A percentile compares a stretch with the other conserved stretches of the same genome.
phyloP scores from a whole-genome alignment of 2,888 invertebrate genomes.

The Pecten maximus region DNA sequence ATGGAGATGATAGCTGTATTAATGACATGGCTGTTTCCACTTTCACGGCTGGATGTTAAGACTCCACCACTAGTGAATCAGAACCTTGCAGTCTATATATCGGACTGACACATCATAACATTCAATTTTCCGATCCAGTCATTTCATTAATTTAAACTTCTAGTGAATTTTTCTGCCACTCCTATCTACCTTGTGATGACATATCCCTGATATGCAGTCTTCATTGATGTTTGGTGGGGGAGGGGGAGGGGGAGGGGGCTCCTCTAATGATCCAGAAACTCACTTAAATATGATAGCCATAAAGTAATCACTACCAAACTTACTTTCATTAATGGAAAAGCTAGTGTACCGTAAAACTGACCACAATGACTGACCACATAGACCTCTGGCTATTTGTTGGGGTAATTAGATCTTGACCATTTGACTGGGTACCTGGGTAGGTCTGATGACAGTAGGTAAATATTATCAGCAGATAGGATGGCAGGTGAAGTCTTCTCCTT shows the following conservation, averaged over 20 bases:
- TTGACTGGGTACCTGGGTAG: not conserved
- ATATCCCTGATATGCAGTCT: not conserved
- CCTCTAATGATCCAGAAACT: not conserved
- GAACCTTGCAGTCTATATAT: not conserved
- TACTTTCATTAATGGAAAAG: not conserved
- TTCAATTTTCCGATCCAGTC: slow-evolving; percentile 25
- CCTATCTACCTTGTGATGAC: not conserved
- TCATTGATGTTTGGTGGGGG: not conserved
- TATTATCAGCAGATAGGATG: not conserved
- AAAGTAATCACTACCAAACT: not conserved
- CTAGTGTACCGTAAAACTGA: not conserved
- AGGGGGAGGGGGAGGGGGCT: not conserved
- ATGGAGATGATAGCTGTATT: not conserved
- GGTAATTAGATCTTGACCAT: not conserved
- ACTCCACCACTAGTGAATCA: not conserved
- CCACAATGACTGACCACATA: not conserved
- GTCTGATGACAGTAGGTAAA: not conserved
- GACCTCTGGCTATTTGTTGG: slow-evolving; percentile 20
- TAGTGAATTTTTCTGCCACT: not conserved
- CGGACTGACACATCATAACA: not conserved
- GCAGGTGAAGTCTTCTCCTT: not conserved
- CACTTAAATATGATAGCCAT: slow-evolving; percentile 19
- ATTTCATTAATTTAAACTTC: not conserved
- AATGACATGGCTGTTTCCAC: not conserved
- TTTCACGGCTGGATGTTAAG: not conserved